These are phyloP conservation scores for Onychostoma macrolepis DNA, from an alignment of 2,113 vertebrate genomes.

Conservation along the genomic window DNA sequence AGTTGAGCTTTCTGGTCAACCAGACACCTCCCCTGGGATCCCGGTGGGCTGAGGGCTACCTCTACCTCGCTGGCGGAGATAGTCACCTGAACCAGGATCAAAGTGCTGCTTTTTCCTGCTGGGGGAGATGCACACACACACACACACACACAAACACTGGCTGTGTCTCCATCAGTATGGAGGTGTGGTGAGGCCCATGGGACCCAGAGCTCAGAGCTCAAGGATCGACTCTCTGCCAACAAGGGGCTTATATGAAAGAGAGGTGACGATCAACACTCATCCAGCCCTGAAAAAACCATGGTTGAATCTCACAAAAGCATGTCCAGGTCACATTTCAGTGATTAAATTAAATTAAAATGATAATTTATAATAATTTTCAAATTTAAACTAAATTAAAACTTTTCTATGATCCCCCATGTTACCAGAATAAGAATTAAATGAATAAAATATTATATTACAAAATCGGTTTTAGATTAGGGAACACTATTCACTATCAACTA, in stretches of 20 bases:
- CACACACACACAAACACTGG: constrained; percentile 44
- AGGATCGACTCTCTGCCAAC: constrained; percentile 32
- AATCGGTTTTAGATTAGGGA: too few species aligned
- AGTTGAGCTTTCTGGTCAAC: constrained; percentile 87
- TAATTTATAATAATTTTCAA: not conserved
- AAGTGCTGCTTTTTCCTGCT: constrained; percentile 82
- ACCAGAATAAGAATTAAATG: too few species aligned
- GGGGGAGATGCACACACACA: constrained; percentile 69
- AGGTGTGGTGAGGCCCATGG: constrained; percentile 55
- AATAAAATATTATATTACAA: too few species aligned
- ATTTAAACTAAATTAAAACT: too few species aligned
- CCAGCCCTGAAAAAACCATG: not conserved
- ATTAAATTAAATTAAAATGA: not conserved
- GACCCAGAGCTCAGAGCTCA: constrained; percentile 33
- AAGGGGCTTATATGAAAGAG: constrained; percentile 11
- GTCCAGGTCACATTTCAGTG: not conserved
- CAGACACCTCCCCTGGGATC: constrained; percentile 88
- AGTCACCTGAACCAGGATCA: constrained; percentile 92
- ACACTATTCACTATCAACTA: too few species aligned
- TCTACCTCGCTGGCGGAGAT: constrained; percentile 77
- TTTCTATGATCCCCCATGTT: too few species aligned
- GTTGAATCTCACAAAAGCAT: not conserved
- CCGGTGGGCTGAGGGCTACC: constrained; percentile 77
- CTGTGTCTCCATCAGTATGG: constrained; percentile 36
- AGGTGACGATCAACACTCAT: constrained; percentile 9